Base-by-base conservation (phyloP, 2,797 vertebrate species). In the Ctenopoma kingsleyae region DNA sequence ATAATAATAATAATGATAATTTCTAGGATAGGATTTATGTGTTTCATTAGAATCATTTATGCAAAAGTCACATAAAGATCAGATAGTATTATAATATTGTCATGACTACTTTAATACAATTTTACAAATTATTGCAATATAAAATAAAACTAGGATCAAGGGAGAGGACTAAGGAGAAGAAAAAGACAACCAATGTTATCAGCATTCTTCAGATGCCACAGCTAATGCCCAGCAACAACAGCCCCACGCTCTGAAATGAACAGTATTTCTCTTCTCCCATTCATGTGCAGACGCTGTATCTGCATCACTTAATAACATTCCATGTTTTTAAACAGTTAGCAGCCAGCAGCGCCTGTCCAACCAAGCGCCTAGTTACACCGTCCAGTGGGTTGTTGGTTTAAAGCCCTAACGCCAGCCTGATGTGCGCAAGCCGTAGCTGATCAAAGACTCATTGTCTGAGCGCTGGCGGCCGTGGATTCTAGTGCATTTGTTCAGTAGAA, bases 211-310 rank as follows among this genome's bases (percentile, higher is more conserved):
- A 93, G 92, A 98, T 98, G 95, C 95, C 93, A 91, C 77, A 79
- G 91, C 90, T 96, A 97, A 98, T 96, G 94, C 95, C 93, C 91
- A 95, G 95, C 80, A 65, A 95, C 92, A 97, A 96, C 94, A 95
- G 87, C 85, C 88, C 85, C 91, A 93, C 93, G 90, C 95, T 96
- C 94, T 94, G 95, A 97, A 98, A 97, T 97, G 95, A 97, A 98
- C 97, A 98, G 96, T 98, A 97, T 97, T 94, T 98, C 95, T 96
- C 96, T 97, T 96, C 93, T 94, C 93, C 94, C 93, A 95, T 96
- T 96, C 96, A 96, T 92, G 92, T 94, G 92, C 94, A 81, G 93
- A 81, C 80, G 85, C 81, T 95, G 94, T 94, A 97, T 96, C 96
- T 92, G 94, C 95, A 94, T 92, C 95, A 95, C 90, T 94, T 95